Base-by-base conservation (phyloP, 2,113 vertebrate species). In the Phalacrocorax carbo region DNA sequence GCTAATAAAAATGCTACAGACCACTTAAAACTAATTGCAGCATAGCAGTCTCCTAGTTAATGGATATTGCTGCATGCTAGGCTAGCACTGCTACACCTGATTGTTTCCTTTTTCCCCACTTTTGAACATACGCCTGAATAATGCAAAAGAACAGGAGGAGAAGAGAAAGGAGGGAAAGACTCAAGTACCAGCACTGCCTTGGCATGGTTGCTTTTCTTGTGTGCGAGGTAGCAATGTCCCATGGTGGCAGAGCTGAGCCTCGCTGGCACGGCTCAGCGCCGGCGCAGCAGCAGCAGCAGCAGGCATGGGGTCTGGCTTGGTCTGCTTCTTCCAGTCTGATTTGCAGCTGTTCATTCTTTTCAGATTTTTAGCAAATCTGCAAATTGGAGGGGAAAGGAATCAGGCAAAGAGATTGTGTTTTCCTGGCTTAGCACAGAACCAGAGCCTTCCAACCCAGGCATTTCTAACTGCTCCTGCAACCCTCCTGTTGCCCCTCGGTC, bases 191-290 rank as follows among this genome's bases (percentile, higher is more conserved):
- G 58, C 46, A 1, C 0, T 64, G 68, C 64, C 0, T 6, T 32
- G 69, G 25, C 36, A 38, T 0, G 0, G 38, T 3, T 10, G 32
- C 58, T 61, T 70, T 58, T 42, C 62, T 26, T 61, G 27, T 21
- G 15, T 7, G 13, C 4, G 4, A 52, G 68, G 44, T 66, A 2
- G 6, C 20, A 3, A 4, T 14, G 9, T 62, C 57, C 34, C 2
- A 2, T 3, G 5, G 18, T 13, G 65, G 38, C 8, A 7, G 42
- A 76, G 61, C 52, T 0, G 0, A 19, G 0, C 75, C 22, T 21
- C 2, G 36, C 17, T 14, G 80, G 61, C 72, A 27, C n/a, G 44
- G 64, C 58, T 36, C 6, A 32, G n/a, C 15, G 7, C 36, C 9
- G 38, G 9, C 3, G 18, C 62, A 65, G 55, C 17, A 22, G 55